phyloP scores from a whole-genome alignment of 2,888 invertebrate species.

The Pyrocoelia pectoralis region DNA sequence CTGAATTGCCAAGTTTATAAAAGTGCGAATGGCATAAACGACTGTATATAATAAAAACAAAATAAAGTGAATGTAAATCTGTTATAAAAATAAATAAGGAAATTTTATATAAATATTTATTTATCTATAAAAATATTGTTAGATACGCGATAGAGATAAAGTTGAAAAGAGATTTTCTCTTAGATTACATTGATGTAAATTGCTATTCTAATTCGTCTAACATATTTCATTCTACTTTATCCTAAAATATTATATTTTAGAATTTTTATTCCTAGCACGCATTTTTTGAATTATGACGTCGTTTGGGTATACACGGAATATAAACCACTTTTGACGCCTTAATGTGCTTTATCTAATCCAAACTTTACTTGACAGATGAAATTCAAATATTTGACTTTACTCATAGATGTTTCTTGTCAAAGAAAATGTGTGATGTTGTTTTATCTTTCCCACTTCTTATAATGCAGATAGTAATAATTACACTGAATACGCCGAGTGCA shows the following conservation, averaged over 20 bases:
- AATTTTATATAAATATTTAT: not conserved
- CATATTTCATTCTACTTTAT: constrained; percentile 29
- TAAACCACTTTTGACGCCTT: constrained; percentile 21
- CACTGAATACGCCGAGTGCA: too few species aligned
- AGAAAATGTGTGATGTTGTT: too few species aligned
- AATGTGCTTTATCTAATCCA: constrained; percentile 5
- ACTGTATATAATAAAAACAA: not conserved
- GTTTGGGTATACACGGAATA: constrained; percentile 29
- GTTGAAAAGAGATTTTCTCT: constrained; percentile 22
- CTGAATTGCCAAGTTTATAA: not conserved
- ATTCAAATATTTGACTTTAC: not conserved
- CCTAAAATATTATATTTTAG: constrained; percentile 30
- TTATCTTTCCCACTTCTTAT: too few species aligned
- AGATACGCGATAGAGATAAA: constrained; percentile 1
- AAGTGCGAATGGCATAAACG: not conserved
- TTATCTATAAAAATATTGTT: not conserved
- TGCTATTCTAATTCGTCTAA: constrained; percentile 30
- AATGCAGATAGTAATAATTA: too few species aligned
- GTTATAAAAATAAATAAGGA: not conserved
- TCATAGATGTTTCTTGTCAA: too few species aligned
- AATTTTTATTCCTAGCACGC: constrained; percentile 29
- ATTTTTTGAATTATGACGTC: constrained; percentile 32
- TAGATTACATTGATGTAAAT: constrained; percentile 29
- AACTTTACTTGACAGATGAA: not conserved
- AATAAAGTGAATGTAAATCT: not conserved